Evolutionary conservation across 2,113 vertebrate genomes (phyloP), one percentile per base, ranked within the genome.

Genomic region (Cynopterus brachyotis): DNA sequence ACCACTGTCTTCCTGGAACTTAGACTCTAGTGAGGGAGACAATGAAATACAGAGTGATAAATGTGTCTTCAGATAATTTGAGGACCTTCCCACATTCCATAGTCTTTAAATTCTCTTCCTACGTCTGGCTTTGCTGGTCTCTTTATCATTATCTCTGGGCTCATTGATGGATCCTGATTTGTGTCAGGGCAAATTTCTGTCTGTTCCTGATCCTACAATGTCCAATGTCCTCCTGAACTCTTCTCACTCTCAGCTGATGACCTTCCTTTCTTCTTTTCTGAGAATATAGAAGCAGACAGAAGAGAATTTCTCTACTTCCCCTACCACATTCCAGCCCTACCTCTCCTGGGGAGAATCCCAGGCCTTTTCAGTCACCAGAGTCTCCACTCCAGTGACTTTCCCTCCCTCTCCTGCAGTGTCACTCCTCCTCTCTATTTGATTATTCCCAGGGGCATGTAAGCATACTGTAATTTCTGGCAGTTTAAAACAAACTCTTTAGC

Each of bases 261-360:
- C 60, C 45, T 89, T 30, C n/a, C 67, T 89, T 92, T 73, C 20
- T 92, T 67, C 22, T 93, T 91, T 60, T n/a, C 83, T 79, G 69
- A 87, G 76, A 66, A 76, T 80, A 69, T 3, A 62, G 62, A 81
- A 88, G 40, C 9, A 91, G 57, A 59, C 57, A 81, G 67, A 90
- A 55, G 57, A 85, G 42, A 79, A 24, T 8, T 70, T 73, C 30
- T 26, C 20, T 0, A 53, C 22, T 30, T 37, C 26, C 19, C 11
- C 40, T 16, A 22, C 30, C 37, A 45, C 12, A 42, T 55, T 28
- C 32, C 62, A 69, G 78, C 9, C 28, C 62, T 32, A 42, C 13
- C 47, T 32, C 45, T 64, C 82, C 57, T n/a, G 47, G 50, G 70
- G 11, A 1, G 55, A 26, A 50, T 60, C 67, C 72, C 57, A 82